Conservation (phyloP, 2,888 invertebrate genomes). For the Ganaspis brasiliensis region DNA sequence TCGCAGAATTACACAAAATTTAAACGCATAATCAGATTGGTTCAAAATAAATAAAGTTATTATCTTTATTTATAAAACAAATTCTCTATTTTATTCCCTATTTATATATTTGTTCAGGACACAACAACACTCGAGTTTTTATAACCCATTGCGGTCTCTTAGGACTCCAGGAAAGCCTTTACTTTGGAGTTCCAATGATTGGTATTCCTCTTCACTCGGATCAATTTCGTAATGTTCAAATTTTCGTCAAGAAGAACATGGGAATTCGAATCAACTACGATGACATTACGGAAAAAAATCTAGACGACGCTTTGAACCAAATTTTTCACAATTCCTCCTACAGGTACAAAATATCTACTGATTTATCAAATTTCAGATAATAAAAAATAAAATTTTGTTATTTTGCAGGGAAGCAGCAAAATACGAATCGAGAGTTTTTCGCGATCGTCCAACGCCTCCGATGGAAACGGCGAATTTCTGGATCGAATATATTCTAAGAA, state of each 20-base stretch:
- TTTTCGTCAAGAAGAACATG: constrained; percentile 63
- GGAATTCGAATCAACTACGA: constrained; percentile 60
- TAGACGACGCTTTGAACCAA: constrained; percentile 64
- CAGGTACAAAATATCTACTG: constrained; percentile 50
- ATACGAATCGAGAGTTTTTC: constrained; percentile 48
- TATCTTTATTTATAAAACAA: no score
- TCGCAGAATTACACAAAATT: no score
- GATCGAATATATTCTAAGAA: constrained; percentile 66
- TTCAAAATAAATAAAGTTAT: no score
- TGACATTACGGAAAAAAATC: constrained; percentile 59
- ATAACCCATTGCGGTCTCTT: constrained; percentile 69
- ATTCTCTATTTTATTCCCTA: constrained; percentile 9
- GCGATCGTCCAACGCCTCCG: constrained; percentile 65
- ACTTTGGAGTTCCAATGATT: constrained; percentile 65
- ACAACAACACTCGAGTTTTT: constrained; percentile 72
- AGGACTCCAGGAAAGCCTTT: constrained; percentile 66
- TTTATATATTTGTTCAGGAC: constrained; percentile 37
- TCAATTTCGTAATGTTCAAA: constrained; percentile 67
- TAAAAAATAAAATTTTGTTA: background rate
- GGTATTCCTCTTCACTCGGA: constrained; percentile 66
- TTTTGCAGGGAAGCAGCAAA: constrained; percentile 45
- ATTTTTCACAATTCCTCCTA: constrained; percentile 66
- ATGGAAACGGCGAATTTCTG: constrained; percentile 65
- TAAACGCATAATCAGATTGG: no score
- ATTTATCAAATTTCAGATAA: background rate